Conservation (phyloP, 2,888 invertebrate species). For the Amblyjoppa proteus region DNA sequence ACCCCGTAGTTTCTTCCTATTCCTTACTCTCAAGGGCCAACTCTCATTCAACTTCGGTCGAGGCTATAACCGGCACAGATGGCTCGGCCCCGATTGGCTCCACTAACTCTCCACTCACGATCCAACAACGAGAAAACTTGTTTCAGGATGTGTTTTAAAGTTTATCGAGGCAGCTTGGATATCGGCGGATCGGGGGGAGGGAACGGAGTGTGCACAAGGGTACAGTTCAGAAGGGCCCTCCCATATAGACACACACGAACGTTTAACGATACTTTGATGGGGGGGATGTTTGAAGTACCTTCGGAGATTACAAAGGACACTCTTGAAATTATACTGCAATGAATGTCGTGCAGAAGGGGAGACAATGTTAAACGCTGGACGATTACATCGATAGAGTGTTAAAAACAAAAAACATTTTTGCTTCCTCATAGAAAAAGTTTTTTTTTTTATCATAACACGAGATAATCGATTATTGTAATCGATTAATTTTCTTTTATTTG, state of each 20-base stretch:
- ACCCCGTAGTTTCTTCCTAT: slow-evolving; percentile 22
- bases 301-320: slow-evolving; percentile 56
- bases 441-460: background rate
- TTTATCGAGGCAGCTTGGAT: slow-evolving; percentile 44
- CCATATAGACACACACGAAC: slow-evolving; percentile 14
- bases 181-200: background rate
- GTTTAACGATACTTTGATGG: slow-evolving; percentile 38
- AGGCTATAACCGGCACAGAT: slow-evolving; percentile 49
- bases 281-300: slow-evolving; percentile 33
- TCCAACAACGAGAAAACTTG: slow-evolving; percentile 66
- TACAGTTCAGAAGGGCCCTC: background rate
- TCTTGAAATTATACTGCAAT: slow-evolving; percentile 58
- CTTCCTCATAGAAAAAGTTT: no score
- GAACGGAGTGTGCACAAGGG: slow-evolving; percentile 11
- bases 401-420: background rate
- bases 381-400: background rate
- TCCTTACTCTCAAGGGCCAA: slow-evolving; percentile 43
- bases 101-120: slow-evolving; percentile 41
- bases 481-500: background rate
- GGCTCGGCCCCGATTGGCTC: slow-evolving; percentile 59
- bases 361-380: slow-evolving; percentile 21
- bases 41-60: slow-evolving; percentile 64
- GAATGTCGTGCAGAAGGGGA: slow-evolving; percentile 10
- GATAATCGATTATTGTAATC: background rate
- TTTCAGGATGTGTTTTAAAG: slow-evolving; percentile 58